Base-by-base conservation (phyloP, 2,888 invertebrate species). In the Pollenia amentaria region DNA sequence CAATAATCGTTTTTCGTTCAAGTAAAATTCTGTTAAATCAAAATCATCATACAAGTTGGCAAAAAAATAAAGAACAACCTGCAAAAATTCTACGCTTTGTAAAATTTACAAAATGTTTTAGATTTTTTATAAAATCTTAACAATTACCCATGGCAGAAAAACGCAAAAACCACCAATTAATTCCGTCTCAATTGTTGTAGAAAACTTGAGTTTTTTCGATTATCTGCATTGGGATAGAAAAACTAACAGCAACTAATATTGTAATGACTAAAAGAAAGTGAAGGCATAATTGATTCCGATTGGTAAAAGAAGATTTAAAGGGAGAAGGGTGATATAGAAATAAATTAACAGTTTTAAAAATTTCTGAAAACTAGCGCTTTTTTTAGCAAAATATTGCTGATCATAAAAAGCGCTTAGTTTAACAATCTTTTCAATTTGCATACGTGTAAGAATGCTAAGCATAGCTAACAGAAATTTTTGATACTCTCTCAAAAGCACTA, bases 151-250 rank as follows among this genome's bases (percentile, higher is more conserved):
- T 46, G 51, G 57, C 72, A 72, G 57, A 72, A 84, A 78, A 78
- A 78, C 65, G 51, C 78, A 78, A 84, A 77, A 84, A 67, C 84
- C 78, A 65, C 65, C 64, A 73, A 84, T 78, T 42, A 84, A 72
- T 84, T 78, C 65, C 67, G 78, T 72, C 67, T 84, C 78, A 84
- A 67, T 84, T 84, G 78, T 73, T 67, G 16, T 51, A 60, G 44
- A 65, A 67, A 84, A 42, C n/a, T 83, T 55, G 14, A 14, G 11
- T 69, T n/a, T 69, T 62, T 48, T 12, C 12, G 0, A 14, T 60
- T 73, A 48, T 18, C 10, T 7, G 57, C 3, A 18, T 21, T 64
- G 0, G 29, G 9, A 2, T 4, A 10, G 46, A 55, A 65, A 55
- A 2, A 40, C 6, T 38, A 55, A 14, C 14, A 62, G 51, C 38